A percentile compares a stretch with the other conserved stretches of the same genome.
Evolutionary conservation across 2,113 vertebrate genomes (phyloP).

Genomic region (Phylloscopus trochilus): DNA sequence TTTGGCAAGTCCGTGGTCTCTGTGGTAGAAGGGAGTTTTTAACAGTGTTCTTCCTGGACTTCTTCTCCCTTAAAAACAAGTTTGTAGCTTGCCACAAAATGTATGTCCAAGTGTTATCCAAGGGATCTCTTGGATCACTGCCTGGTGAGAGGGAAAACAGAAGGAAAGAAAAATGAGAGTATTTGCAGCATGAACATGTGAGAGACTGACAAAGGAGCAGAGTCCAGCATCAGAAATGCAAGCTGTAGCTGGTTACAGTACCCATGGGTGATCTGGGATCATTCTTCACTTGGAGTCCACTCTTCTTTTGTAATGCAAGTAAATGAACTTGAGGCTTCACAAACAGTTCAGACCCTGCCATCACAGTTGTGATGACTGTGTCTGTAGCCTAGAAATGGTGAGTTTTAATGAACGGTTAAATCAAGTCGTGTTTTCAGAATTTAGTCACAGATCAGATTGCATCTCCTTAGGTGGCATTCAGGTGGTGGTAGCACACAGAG

Average conservation of each 20-base stretch:
- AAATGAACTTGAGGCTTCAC: not conserved
- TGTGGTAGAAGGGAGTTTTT: not conserved
- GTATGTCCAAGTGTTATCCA: accelerated
- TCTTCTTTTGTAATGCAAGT: not conserved
- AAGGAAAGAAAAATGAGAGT: not conserved
- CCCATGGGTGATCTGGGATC: not conserved
- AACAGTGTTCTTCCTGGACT: not conserved
- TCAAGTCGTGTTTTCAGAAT: not conserved
- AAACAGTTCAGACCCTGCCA: not conserved
- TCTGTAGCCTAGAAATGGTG: not conserved
- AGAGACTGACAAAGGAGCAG: accelerated
- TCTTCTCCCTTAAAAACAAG: not conserved
- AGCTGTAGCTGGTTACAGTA: not conserved
- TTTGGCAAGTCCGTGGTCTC: not conserved
- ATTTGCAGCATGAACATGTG: not conserved
- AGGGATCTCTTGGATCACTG: accelerated
- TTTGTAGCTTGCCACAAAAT: not conserved
- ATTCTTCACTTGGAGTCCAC: not conserved
- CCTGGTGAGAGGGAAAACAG: not conserved
- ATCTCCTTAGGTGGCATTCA: not conserved
- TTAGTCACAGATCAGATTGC: not conserved
- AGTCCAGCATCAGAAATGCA: not conserved
- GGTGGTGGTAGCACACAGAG: not conserved
- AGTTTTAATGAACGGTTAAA: not conserved
- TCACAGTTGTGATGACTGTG: accelerated